phyloP scores from a whole-genome alignment of 2,797 vertebrate genomes.

The Petrocephalus sullivani region DNA sequence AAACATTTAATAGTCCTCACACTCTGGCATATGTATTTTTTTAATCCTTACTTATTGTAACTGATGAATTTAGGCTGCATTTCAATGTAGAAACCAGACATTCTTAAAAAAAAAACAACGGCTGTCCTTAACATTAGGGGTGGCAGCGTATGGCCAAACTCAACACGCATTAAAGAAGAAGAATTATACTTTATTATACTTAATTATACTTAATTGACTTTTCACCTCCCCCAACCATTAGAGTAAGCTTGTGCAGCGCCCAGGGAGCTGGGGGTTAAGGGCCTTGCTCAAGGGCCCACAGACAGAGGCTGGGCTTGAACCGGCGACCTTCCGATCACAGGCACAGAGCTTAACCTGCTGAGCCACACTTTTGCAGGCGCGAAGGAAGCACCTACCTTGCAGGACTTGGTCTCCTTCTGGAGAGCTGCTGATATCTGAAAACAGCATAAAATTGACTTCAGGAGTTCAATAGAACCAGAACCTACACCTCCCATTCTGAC shows the following conservation, averaged over 20 bases:
- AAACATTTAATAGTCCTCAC: not conserved
- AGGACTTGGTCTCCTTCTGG: constrained; percentile 52
- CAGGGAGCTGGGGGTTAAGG: too few relatives aligned
- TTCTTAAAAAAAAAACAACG: not conserved
- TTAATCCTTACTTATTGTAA: too few relatives aligned
- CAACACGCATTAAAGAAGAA: too few relatives aligned
- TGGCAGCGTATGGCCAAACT: not conserved
- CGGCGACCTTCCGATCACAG: too few relatives aligned
- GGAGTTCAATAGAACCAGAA: not conserved
- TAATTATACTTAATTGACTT: too few relatives aligned
- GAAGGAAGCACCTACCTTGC: constrained; percentile 53
- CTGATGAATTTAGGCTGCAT: too few relatives aligned
- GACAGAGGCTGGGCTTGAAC: too few relatives aligned
- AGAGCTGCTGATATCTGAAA: constrained; percentile 77
- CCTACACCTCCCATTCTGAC: not conserved
- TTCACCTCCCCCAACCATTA: too few relatives aligned
- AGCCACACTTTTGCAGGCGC: not conserved
- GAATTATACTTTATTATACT: too few relatives aligned
- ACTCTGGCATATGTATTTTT: not conserved
- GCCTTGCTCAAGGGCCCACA: too few relatives aligned
- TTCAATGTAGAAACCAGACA: not conserved
- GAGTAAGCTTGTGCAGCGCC: too few relatives aligned
- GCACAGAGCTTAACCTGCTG: too few relatives aligned
- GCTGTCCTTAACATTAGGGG: not conserved
- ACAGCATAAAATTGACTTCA: constrained; percentile 28